Evolutionary conservation across 2,113 vertebrate genomes (phyloP), one percentile per base, ranked within the genome.

Genomic region (Macquaria ambigua): DNA sequence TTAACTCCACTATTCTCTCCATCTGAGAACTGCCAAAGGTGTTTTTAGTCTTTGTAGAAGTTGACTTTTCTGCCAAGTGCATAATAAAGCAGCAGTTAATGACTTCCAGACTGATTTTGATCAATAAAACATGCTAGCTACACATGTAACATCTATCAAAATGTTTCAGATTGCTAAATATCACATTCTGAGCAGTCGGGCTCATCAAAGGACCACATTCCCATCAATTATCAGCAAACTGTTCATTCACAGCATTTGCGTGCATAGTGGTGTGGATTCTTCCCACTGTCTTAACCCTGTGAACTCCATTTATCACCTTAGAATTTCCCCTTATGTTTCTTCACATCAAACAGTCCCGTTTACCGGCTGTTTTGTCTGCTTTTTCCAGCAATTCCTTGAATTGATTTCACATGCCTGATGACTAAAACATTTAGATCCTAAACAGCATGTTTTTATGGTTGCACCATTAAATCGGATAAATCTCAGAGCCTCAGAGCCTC

Each of bases 71-170:
- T 62, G 34, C 81, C 70, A 77, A 68, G 14, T 48, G 11, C 41
- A 14, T 0, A 18, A 64, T 37, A 6, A 58, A 79, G 52, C 37
- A 53, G 46, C 75, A 21, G 21, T 61, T 84, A 85, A 92, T 87
- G 70, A 64, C 18, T 86, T 83, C 88, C 90, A 94, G 87, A 66
- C 25, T 12, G 5, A 52, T 81, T 25, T 41, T 34, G 77, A 89
- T 85, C 1, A 25, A 46, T 74, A 39, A 77, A 93, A 81, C 79
- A 89, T 79, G 74, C 73, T 43, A 12, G 61, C 9, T 0, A 31
- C 46, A 23, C 67, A 79, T 41, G 48, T 76, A 82, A 86, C 87
- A 86, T 86, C 78, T 93, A 87, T 53, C 1, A 34, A 80, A 88
- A 82, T 16, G 39, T 64, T 53, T 28, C 34, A 4, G 41, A 84